phyloP scores from a whole-genome alignment of 2,888 invertebrate genomes.

The Helleia helle region DNA sequence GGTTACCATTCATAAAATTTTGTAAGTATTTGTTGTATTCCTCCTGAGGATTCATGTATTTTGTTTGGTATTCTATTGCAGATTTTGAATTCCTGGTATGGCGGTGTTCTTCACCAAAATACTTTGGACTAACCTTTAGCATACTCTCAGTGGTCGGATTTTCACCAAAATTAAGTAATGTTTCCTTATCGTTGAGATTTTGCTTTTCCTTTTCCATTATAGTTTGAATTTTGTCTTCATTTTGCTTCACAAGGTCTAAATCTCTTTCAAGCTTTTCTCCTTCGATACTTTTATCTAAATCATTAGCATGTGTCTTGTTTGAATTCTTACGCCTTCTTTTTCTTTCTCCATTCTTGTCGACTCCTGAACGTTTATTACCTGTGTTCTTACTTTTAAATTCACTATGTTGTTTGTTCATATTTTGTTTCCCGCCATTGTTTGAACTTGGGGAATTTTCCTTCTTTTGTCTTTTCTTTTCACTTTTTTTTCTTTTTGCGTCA shows the following conservation, averaged over 20 bases:
- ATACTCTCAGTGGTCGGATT: background rate
- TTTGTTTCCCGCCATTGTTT: background rate
- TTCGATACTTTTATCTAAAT: background rate
- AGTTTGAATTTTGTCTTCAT: background rate
- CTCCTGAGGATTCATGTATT: background rate
- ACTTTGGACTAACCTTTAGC: background rate
- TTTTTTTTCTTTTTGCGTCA: background rate
- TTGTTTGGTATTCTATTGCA: background rate
- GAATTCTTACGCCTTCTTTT: background rate
- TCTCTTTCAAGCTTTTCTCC: background rate
- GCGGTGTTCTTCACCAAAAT: background rate
- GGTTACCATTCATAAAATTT: background rate
- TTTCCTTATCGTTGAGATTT: background rate
- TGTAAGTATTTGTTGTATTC: constrained; percentile 1
- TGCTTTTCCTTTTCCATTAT: background rate
- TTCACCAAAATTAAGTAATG: background rate
- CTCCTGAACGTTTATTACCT: background rate
- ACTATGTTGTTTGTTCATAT: background rate
- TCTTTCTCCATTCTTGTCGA: background rate
- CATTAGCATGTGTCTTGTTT: constrained; percentile 14
- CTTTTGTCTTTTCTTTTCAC: background rate
- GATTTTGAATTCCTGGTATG: background rate
- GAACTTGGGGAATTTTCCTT: background rate
- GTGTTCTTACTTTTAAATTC: background rate
- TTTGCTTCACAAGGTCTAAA: background rate